Conservation (phyloP, 2,888 invertebrate species). For the Cheilosia grossa region DNA sequence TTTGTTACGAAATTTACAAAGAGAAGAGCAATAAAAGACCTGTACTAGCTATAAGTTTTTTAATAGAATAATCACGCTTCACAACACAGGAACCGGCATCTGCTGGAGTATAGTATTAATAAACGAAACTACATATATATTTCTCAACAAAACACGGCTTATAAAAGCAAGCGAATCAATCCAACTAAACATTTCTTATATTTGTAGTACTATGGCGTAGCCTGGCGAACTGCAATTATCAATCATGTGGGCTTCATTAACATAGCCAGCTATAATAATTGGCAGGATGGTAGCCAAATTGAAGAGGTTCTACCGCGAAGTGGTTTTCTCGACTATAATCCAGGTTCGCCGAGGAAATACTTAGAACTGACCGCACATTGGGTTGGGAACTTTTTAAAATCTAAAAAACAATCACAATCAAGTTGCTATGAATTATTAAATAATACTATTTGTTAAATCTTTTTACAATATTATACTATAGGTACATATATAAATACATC, state of each 20-base stretch:
- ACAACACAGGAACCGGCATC: no score
- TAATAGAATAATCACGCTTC: no score
- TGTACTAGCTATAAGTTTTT: no score
- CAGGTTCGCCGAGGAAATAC: conserved; percentile 86
- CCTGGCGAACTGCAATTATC: conserved; percentile 86
- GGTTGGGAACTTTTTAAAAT: conserved; percentile 84
- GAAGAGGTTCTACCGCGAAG: conserved; percentile 85
- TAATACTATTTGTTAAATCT: conserved; percentile 82
- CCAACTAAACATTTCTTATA: conserved; percentile 1
- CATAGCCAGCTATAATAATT: conserved; percentile 89
- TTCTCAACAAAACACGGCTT: no score
- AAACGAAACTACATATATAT: no score
- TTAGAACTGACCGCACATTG: conserved; percentile 86
- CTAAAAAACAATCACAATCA: conserved; percentile 80
- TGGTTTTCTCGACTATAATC: conserved; percentile 85
- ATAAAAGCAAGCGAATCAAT: neutral
- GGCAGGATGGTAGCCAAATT: conserved; percentile 90
- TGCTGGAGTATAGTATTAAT: no score
- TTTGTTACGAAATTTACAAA: no score
- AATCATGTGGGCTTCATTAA: conserved; percentile 85
- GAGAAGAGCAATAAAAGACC: no score
- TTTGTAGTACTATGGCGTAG: conserved; percentile 85
- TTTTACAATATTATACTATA: conserved; percentile 16
- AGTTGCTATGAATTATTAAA: conserved; percentile 82
- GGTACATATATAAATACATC: conserved; percentile 32